Evolutionary conservation across 2,888 invertebrate species (phyloP), one percentile per base, ranked within the genome.

Genomic region (Holacanthella duospinosa): DNA sequence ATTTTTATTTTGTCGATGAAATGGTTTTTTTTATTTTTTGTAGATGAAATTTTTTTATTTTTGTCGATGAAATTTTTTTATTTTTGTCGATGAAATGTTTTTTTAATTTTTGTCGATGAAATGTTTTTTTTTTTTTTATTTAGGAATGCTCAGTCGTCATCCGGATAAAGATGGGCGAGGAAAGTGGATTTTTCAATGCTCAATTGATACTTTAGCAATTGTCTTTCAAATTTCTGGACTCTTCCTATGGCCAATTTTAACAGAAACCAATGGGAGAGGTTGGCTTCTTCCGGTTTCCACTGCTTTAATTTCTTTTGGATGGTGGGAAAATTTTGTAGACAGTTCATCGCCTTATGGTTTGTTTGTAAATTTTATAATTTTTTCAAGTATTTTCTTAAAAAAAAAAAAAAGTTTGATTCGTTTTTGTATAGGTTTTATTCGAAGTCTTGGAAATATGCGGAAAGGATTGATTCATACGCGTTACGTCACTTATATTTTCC

Each of bases 251-350:
- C 93, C 93, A n/a, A 78, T 90, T 61, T 79, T 69, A 43, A 88
- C 65, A 86, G 89, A 76, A 85, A 85, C 68, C 57, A 69, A 59
- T 66, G 64, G 57, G 0, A 84, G 85, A 60, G 77, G 91, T 44
- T 92, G 89, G 89, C 81, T 92, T 55, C 89, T 96, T 72, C 93
- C 95, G 0, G 80, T 91, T 0, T 83, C 93, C 0, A 83, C 93
- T 43, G 78, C 93, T 61, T 83, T 93, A 74, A 87, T 93, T 68
- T 96, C 96, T 0, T 82, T 91, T 44, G 91, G 92, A 27, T 96
- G 95, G 93, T 97, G 97, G 97, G 96, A 97, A 78, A 97, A 97
- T 78, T 97, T 91, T 76, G 90, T 94, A 1, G 88, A 90, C 64
- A 82, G 85, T 64, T 85, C 89, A 74, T 93, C 94, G 63, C 87